Evolutionary conservation across 2,888 invertebrate genomes (phyloP).

Genomic region (Orthosia gothica): DNA sequence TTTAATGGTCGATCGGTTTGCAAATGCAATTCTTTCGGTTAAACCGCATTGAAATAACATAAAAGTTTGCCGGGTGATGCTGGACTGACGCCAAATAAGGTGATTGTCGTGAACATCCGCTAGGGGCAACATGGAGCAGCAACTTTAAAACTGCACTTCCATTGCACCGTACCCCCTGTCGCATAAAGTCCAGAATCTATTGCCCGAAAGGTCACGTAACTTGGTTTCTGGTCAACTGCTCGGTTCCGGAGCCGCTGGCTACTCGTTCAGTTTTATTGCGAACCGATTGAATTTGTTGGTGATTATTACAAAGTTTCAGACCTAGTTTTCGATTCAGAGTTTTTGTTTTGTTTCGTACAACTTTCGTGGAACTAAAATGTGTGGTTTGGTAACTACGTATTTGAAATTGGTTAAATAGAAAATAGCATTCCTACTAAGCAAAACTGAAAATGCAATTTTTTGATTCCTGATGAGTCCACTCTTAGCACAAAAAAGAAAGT

Average conservation of each 20-base stretch:
- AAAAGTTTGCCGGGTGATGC: slow-evolving; percentile 86
- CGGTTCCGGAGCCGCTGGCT: slow-evolving; percentile 82
- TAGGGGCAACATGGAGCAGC: slow-evolving; percentile 77
- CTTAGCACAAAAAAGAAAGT: no score
- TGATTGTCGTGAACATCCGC: slow-evolving; percentile 88
- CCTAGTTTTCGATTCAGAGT: slow-evolving; percentile 52
- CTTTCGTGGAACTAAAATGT: slow-evolving; percentile 39
- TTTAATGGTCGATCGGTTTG: slow-evolving; percentile 71
- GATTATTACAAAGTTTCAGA: slow-evolving; percentile 79
- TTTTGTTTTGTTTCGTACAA: slow-evolving; percentile 38
- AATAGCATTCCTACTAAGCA: neutral
- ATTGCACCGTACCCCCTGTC: slow-evolving; percentile 64
- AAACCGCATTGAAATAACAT: slow-evolving; percentile 89
- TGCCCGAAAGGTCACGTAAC: slow-evolving; percentile 57
- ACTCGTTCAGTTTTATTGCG: slow-evolving; percentile 83
- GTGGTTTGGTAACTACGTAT: neutral
- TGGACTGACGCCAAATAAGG: slow-evolving; percentile 90
- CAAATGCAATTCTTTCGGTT: slow-evolving; percentile 81
- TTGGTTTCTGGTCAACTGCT: slow-evolving; percentile 79
- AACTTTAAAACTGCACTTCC: slow-evolving; percentile 68
- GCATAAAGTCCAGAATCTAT: slow-evolving; percentile 74
- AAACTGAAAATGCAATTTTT: no score
- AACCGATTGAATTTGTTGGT: slow-evolving; percentile 85
- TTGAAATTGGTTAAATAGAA: slow-evolving; percentile 2
- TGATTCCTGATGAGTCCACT: no score